phyloP scores from a whole-genome alignment of 1,140 invertebrate genomes.

The Zaprionus ornatus region DNA sequence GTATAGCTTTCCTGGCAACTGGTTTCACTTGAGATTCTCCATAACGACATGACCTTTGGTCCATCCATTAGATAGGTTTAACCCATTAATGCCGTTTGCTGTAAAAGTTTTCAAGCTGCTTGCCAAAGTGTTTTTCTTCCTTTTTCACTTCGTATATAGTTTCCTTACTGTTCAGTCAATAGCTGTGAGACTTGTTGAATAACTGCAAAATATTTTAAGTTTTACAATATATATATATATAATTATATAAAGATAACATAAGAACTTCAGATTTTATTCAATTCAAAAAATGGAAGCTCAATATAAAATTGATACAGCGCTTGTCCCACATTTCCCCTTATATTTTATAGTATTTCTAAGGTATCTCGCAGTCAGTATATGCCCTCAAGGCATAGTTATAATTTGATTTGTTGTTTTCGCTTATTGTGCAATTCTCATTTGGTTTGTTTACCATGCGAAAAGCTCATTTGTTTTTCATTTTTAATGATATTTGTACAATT shows the following conservation, averaged over 20 bases:
- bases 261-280: neutral
- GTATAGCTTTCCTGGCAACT: conserved; percentile 5
- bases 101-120: neutral
- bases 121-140: neutral
- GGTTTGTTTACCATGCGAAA: conserved; percentile 29
- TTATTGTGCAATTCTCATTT: conserved; percentile 27
- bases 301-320: no score
- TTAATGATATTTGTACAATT: conserved; percentile 11
- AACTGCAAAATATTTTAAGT: neutral
- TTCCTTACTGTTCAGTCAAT: neutral
- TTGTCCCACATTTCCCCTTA: no score
- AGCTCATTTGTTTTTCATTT: conserved; percentile 28
- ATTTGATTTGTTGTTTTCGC: conserved; percentile 29
- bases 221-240: neutral
- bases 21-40: neutral
- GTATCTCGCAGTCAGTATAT: neutral
- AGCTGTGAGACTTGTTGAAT: neutral
- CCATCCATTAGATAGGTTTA: conserved; percentile 3
- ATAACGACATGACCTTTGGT: conserved; percentile 6
- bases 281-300: neutral
- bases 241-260: neutral
- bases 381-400: neutral
- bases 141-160: neutral
- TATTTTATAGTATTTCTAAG: neutral
- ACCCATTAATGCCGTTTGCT: conserved; percentile 6